Conservation (phyloP, 2,797 vertebrate genomes). For the Intellagama lesueurii region DNA sequence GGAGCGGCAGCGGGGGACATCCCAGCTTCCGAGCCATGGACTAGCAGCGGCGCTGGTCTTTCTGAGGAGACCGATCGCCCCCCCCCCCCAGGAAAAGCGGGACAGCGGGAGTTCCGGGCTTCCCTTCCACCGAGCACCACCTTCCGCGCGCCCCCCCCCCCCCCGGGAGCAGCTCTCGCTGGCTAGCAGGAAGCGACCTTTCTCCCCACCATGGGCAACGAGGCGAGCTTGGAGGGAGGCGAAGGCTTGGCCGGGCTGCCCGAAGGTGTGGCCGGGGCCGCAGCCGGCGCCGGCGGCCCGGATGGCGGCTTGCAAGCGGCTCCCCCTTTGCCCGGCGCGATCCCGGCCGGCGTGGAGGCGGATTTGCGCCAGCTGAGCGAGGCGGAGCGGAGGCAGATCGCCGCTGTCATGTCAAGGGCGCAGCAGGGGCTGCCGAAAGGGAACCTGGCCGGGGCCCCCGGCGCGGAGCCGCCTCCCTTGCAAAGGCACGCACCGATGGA, state of each 20-base stretch:
- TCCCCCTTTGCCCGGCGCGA: slow-evolving; percentile 78
- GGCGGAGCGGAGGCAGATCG: slow-evolving; percentile 89
- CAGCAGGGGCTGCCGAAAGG: slow-evolving; percentile 84
- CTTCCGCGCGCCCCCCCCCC: neutral
- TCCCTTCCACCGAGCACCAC: neutral
- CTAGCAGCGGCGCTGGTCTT: neutral
- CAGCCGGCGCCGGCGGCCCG: slow-evolving; percentile 69
- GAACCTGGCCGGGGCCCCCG: slow-evolving; percentile 67
- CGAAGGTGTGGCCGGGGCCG: slow-evolving; percentile 76
- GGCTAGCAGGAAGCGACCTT: too few relatives aligned
- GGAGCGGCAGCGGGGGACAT: slow-evolving; percentile 29
- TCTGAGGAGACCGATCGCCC: neutral
- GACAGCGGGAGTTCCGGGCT: neutral
- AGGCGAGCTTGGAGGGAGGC: slow-evolving; percentile 91
- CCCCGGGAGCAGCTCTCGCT: neutral
- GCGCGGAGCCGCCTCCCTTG: slow-evolving; percentile 78
- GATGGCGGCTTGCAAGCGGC: slow-evolving; percentile 76
- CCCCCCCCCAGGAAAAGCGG: neutral
- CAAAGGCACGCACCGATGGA: slow-evolving; percentile 82
- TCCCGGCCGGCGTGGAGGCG: slow-evolving; percentile 82
- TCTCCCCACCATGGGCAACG: slow-evolving; percentile 87
- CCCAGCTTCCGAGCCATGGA: neutral
- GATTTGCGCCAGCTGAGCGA: slow-evolving; percentile 90
- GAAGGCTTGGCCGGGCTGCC: slow-evolving; percentile 66
- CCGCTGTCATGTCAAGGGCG: slow-evolving; percentile 92